phyloP scores from a whole-genome alignment of 2,888 invertebrate genomes.

The Disparrhopalites patrizii region DNA sequence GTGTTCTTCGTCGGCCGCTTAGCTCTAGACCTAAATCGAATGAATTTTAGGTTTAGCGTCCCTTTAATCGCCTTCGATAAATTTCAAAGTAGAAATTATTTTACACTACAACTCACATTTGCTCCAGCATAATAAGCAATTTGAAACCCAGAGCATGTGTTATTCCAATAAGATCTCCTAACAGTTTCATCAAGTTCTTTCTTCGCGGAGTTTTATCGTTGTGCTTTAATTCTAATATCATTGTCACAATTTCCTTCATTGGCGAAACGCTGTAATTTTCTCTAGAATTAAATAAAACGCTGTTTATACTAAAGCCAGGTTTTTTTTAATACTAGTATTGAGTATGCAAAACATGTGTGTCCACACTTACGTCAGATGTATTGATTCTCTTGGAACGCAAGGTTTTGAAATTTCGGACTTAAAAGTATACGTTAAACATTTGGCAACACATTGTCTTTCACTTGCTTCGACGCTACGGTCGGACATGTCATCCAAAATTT shows the following conservation, averaged over 20 bases:
- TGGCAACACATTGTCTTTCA: conserved; percentile 34
- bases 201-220: conserved; percentile 40
- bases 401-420: conserved; percentile 39
- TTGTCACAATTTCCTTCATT: conserved; percentile 36
- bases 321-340: too few relatives aligned
- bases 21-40: conserved; percentile 14
- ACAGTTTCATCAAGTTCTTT: conserved; percentile 40
- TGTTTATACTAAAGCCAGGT: too few relatives aligned
- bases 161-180: conserved; percentile 40
- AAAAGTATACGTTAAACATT: conserved; percentile 41
- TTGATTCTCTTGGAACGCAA: conserved; percentile 38
- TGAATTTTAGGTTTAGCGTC: background rate
- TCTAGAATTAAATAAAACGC: too few relatives aligned
- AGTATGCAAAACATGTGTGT: too few relatives aligned
- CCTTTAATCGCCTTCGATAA: background rate
- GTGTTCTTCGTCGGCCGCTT: conserved; percentile 19
- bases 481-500: conserved; percentile 40
- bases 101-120: conserved; percentile 36
- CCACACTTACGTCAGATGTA: conserved; percentile 40
- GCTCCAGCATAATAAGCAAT: conserved; percentile 40
- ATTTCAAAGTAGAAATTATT: background rate
- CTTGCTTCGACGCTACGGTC: conserved; percentile 39
- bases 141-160: conserved; percentile 39
- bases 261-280: conserved; percentile 41
- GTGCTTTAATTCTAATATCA: conserved; percentile 36